Percentiles rank a stretch among this genome's conserved stretches.
Evolutionary conservation across 1,140 invertebrate species (phyloP).

Genomic region (Scaptomyza montana): DNA sequence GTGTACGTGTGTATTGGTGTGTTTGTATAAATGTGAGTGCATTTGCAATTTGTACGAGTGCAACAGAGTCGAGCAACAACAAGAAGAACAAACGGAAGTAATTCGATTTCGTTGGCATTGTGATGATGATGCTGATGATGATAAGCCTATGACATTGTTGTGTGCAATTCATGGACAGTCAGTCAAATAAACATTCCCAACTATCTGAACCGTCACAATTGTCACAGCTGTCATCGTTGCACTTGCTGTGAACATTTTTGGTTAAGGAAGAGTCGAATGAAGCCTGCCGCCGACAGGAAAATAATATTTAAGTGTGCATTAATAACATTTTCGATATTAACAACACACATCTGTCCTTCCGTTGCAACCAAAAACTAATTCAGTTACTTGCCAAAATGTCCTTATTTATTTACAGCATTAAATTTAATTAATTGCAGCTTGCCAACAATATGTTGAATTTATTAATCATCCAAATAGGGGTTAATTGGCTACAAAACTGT

Average conservation of each 20-base stretch:
- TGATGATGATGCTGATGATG: slow-evolving; percentile 52
- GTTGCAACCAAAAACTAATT: slow-evolving; percentile 9
- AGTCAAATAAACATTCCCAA: slow-evolving; percentile 38
- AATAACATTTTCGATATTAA: slow-evolving; percentile 23
- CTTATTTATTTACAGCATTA: slow-evolving; percentile 10
- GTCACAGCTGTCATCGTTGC: slow-evolving; percentile 24
- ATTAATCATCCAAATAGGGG: not conserved
- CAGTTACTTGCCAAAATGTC: not conserved
- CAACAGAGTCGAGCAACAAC: slow-evolving; percentile 49
- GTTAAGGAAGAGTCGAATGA: not conserved
- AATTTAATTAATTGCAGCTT: slow-evolving; percentile 7
- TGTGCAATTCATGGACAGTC: slow-evolving; percentile 27
- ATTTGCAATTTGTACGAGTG: slow-evolving; percentile 20
- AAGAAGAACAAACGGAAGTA: slow-evolving; percentile 69
- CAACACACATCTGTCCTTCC: slow-evolving; percentile 3
- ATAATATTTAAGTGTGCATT: slow-evolving; percentile 8
- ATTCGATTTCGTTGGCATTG: slow-evolving; percentile 72
- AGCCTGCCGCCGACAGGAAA: not conserved
- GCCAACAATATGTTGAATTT: slow-evolving; percentile 8
- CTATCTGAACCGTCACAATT: slow-evolving; percentile 37
- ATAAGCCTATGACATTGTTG: slow-evolving; percentile 64
- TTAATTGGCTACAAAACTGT: not conserved
- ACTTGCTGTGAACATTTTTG: not conserved
- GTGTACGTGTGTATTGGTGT: not conserved
- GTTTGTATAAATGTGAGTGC: slow-evolving; percentile 22